A percentile compares a stretch with the other conserved stretches of the same genome.
phyloP scores from a whole-genome alignment of 1,140 invertebrate species.

The Acromyrmex heyeri region DNA sequence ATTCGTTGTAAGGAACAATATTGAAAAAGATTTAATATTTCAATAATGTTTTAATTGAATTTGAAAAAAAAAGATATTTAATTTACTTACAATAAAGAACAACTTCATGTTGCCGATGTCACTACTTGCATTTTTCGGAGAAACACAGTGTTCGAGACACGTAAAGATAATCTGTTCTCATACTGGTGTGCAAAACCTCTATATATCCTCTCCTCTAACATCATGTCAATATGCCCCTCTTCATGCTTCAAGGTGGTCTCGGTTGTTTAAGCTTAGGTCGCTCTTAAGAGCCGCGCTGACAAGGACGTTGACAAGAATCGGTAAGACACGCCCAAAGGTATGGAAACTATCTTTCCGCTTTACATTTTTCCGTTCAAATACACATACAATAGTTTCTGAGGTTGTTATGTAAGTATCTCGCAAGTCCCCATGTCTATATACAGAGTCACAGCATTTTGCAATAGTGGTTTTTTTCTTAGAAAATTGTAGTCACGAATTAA shows the following conservation, averaged over 20 bases:
- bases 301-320: slow-evolving; percentile 67
- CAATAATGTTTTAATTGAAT: neutral
- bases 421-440: neutral
- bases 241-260: slow-evolving; percentile 40
- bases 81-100: slow-evolving; percentile 56
- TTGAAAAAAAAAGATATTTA: neutral
- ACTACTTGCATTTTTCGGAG: neutral
- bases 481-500: neutral
- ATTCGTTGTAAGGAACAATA: neutral
- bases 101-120: slow-evolving; percentile 40
- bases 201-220: slow-evolving; percentile 61
- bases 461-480: neutral
- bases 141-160: slow-evolving; percentile 30
- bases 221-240: slow-evolving; percentile 63
- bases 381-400: neutral
- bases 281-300: slow-evolving; percentile 66
- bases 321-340: slow-evolving; percentile 52
- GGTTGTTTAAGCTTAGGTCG: slow-evolving; percentile 66
- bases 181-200: slow-evolving; percentile 46
- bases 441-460: slow-evolving; percentile 4
- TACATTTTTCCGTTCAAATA: slow-evolving; percentile 41
- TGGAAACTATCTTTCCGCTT: slow-evolving; percentile 47
- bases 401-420: slow-evolving; percentile 13
- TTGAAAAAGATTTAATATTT: slow-evolving; percentile 6
- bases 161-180: slow-evolving; percentile 21